These are phyloP conservation scores for Cebidichthys violaceus DNA, from an alignment of 2,113 vertebrate species.

Conservation along the genomic window DNA sequence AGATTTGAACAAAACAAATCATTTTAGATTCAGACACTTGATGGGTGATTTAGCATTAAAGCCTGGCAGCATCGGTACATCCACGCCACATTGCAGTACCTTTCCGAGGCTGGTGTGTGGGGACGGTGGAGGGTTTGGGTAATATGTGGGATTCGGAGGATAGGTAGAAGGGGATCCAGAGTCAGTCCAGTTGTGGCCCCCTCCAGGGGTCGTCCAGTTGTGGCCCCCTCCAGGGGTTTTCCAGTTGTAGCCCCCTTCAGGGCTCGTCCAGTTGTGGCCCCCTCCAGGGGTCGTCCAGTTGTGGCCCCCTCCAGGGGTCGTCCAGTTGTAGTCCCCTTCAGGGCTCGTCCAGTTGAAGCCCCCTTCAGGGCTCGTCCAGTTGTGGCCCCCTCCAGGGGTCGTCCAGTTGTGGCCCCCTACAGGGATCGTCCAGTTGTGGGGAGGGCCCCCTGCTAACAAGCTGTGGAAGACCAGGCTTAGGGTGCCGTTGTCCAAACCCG, in stretches of 20 bases:
- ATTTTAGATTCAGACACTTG: not conserved
- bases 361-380: slow-evolving; percentile 10
- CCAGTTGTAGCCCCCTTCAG: slow-evolving; percentile 1
- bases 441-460: slow-evolving; percentile 51
- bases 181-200: not conserved
- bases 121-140: slow-evolving; percentile 15
- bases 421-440: slow-evolving; percentile 28
- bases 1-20: not conserved
- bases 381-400: not conserved
- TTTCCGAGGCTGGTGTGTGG: slow-evolving; percentile 52
- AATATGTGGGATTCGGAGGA: not conserved
- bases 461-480: slow-evolving; percentile 77
- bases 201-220: slow-evolving; percentile 31
- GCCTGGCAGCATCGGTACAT: not conserved
- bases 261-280: not conserved
- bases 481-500: slow-evolving; percentile 69
- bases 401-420: slow-evolving; percentile 3
- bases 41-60: not conserved
- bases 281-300: slow-evolving; percentile 15
- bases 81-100: slow-evolving; percentile 52
- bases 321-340: not conserved
- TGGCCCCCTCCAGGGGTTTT: not conserved
- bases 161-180: not conserved
- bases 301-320: not conserved
- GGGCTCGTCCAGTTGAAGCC: not conserved